Base-by-base conservation (phyloP, 2,888 invertebrate species). In the Ashinkailepas kermadecensis region DNA sequence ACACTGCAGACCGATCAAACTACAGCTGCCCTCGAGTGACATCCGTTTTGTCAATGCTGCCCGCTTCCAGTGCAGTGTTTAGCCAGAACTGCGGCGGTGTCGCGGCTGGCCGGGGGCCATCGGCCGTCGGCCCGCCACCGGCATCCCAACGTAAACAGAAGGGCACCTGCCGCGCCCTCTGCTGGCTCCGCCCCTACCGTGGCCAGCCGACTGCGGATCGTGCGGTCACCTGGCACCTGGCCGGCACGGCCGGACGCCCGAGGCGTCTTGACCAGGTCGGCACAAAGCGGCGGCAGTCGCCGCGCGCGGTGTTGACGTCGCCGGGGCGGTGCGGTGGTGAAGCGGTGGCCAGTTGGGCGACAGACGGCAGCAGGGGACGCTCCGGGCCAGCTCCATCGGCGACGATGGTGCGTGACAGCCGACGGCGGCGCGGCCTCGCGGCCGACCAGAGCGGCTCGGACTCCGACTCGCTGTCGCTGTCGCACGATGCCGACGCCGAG, bases 401-500 rank as follows among this genome's bases (percentile, higher is more conserved):
- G 18, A 62, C 62, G 18, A 62, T 62, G 62, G 18, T 18, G 62
- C 62, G 13, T 4, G 39, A 39, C 39, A 39, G 39, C 39, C 62
- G 18, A 15, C 13, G 15, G 18, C 62, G 18, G 18, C 18, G 18
- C 62, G 7, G 3, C 15, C 62, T 62, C 62, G 13, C 15, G 1
- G 62, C 62, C 62, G 15, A 62, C 62, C 15, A 4, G 1, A 18
- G 7, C 62, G 18, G 13, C 15, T 13, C 18, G 15, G 74, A 74
- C 54, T 74, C 74, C 0, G 74, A 74, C 21, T 74, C 74, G 18
- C 74, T 74, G 74, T 12, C 74, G 15, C 74, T 74, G 74, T 74
- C 74, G 15, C 8, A 54, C 74, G 74, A 54, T 8, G 74, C 18
- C 13, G 54, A 54, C 18, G 11, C 54, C 54, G 74, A 65, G 65